phyloP scores from a whole-genome alignment of 1,140 invertebrate species.

The Pseudachorutes palmiensis region DNA sequence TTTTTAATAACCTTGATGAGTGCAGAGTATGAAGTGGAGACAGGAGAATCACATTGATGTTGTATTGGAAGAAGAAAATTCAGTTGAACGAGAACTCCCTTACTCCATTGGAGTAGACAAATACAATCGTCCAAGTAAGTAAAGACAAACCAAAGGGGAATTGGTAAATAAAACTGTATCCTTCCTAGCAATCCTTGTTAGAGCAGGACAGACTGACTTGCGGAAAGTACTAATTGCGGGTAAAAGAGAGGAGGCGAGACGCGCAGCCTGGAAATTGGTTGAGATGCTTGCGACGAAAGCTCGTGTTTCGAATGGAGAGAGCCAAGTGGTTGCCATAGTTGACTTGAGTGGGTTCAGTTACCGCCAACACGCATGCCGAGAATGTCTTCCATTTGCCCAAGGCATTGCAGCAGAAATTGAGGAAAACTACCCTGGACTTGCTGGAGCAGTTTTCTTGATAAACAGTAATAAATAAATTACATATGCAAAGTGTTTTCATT shows the following conservation, averaged over 20 bases:
- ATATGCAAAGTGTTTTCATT: no score
- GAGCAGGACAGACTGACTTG: neutral
- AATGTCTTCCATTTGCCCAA: neutral
- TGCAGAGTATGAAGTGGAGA: neutral
- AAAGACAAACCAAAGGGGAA: neutral
- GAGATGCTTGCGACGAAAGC: neutral
- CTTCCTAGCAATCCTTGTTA: neutral
- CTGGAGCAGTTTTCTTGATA: neutral
- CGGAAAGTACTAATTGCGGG: neutral
- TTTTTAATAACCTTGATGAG: neutral
- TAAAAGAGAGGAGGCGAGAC: neutral
- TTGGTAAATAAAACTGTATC: neutral
- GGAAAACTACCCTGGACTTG: neutral
- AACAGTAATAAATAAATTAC: neutral
- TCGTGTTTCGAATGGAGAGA: neutral
- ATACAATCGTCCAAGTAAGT: neutral
- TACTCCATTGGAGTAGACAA: neutral
- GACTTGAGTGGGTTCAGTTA: neutral
- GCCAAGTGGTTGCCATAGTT: neutral
- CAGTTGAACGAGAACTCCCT: neutral
- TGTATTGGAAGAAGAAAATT: neutral
- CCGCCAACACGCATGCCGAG: neutral
- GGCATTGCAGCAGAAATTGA: neutral
- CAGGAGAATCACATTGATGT: neutral
- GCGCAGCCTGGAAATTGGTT: neutral